phyloP scores from a whole-genome alignment of 2,113 vertebrate genomes.

The Entelurus aequoreus region DNA sequence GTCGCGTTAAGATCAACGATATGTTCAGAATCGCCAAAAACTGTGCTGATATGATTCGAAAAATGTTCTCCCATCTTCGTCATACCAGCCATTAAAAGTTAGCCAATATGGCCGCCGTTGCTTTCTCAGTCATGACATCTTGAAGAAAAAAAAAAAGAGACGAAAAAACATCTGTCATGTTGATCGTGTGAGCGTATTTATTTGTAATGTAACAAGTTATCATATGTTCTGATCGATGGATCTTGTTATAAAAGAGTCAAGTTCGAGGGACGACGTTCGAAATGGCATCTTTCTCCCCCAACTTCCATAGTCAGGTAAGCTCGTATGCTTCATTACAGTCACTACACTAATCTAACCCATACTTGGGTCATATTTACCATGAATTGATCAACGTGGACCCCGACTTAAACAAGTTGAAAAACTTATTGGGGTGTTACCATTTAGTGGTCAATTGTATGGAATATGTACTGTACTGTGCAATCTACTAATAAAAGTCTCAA shows the following conservation, averaged over 20 bases:
- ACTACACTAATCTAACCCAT: background rate
- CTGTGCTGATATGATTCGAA: background rate
- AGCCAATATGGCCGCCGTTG: background rate
- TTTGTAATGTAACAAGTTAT: background rate
- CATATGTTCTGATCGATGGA: constrained; percentile 31
- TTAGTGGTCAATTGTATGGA: too few relatives aligned
- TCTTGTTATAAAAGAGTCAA: constrained; percentile 45
- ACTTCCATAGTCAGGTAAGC: constrained; percentile 56
- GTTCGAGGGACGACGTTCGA: constrained; percentile 25
- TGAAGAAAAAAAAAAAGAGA: too few relatives aligned
- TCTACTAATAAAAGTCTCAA: too few relatives aligned
- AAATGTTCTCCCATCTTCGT: background rate
- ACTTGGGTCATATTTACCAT: background rate
- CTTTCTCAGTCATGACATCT: background rate
- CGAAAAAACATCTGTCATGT: background rate
- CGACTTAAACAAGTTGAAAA: too few relatives aligned
- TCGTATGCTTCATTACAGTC: background rate
- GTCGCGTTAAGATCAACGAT: too few relatives aligned
- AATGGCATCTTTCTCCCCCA: constrained; percentile 52
- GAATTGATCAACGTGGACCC: too few relatives aligned
- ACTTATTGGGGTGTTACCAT: too few relatives aligned
- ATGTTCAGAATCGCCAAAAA: background rate
- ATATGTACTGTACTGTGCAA: too few relatives aligned
- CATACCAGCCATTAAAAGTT: background rate
- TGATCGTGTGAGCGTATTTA: background rate